A percentile compares a stretch with the other conserved stretches of the same genome.
Conservation (phyloP, 2,888 invertebrate genomes). For the Pheosia tremula region DNA sequence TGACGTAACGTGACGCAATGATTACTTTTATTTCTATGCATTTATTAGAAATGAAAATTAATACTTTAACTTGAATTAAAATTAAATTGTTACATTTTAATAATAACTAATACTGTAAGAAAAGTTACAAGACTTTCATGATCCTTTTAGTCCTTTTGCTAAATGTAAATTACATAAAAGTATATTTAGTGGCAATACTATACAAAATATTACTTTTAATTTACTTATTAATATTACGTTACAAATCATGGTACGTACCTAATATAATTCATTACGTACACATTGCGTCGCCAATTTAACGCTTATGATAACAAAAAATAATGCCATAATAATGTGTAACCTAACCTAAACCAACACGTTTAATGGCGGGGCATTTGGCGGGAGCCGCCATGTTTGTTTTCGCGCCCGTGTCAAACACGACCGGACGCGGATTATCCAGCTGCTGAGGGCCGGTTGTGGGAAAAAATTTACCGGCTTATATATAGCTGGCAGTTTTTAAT, state of each 20-base stretch:
- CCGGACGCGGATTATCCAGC: conserved; percentile 67
- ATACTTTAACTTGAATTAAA: no score
- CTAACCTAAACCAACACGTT: conserved; percentile 73
- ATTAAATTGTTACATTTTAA: no score
- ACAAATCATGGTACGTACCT: conserved; percentile 1
- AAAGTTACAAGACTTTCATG: no score
- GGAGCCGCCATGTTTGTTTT: conserved; percentile 61
- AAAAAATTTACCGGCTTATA: conserved; percentile 44
- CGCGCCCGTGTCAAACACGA: conserved; percentile 72
- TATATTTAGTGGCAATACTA: not conserved
- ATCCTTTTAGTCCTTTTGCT: no score
- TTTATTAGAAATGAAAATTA: no score
- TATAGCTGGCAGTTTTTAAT: conserved; percentile 35
- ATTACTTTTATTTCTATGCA: no score
- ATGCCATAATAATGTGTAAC: conserved; percentile 70
- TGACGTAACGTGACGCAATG: not conserved
- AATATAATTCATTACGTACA: conserved; percentile 22
- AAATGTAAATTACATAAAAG: no score
- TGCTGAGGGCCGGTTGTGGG: conserved; percentile 31
- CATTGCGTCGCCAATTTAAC: conserved; percentile 41
- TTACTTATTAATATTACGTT: no score
- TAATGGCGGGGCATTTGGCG: conserved; percentile 49
- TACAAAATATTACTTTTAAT: conserved; percentile 1
- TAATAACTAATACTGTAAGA: no score
- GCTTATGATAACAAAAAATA: conserved; percentile 51